A percentile compares a stretch with the other conserved stretches of the same genome.
phyloP scores from a whole-genome alignment of 2,113 vertebrate species.

The Tachuris rubrigastra region DNA sequence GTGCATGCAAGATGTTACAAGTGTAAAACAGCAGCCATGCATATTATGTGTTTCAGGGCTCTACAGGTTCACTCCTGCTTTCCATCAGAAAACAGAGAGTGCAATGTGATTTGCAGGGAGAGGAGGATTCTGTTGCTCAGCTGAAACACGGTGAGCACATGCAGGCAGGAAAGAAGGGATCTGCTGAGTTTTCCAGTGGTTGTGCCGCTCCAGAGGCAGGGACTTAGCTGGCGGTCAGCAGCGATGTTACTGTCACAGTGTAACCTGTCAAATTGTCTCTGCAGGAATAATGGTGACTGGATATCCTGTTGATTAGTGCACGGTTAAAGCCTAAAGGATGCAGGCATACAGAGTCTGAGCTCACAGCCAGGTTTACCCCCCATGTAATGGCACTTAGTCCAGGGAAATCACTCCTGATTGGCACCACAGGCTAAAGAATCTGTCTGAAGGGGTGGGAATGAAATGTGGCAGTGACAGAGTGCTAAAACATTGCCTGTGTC shows the following conservation, averaged over 20 bases:
- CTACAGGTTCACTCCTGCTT: conserved; percentile 29
- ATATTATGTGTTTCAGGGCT: conserved; percentile 30
- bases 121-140: neutral
- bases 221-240: conserved; percentile 12
- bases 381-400: neutral
- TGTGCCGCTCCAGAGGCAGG: neutral
- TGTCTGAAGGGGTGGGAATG: neutral
- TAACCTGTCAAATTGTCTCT: conserved; percentile 52
- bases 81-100: neutral
- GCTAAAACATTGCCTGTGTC: neutral
- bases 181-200: neutral
- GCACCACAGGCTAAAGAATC: neutral
- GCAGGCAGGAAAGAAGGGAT: neutral
- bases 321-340: neutral
- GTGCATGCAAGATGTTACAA: conserved; percentile 60
- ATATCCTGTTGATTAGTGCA: neutral
- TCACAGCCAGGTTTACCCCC: neutral
- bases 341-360: neutral
- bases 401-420: conserved; percentile 18
- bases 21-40: conserved; percentile 45
- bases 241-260: neutral
- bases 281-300: conserved; percentile 6
- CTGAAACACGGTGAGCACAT: rapidly evolving
- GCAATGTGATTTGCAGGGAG: neutral
- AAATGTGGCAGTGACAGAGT: neutral